phyloP scores from a whole-genome alignment of 2,888 invertebrate genomes.

The Allacma fusca region DNA sequence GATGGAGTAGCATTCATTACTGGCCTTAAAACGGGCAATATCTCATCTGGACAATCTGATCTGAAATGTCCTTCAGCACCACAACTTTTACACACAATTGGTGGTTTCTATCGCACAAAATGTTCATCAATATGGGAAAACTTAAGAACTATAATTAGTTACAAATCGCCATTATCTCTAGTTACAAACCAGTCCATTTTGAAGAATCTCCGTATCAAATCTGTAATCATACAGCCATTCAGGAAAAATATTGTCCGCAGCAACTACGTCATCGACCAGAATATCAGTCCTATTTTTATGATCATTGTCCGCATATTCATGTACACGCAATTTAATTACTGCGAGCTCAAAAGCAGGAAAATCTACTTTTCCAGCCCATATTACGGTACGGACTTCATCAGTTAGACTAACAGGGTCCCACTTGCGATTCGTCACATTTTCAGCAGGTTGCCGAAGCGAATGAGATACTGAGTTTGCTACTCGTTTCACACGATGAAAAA shows the following conservation, averaged over 20 bases:
- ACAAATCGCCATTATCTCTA: too few relatives aligned
- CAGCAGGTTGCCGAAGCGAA: neutral
- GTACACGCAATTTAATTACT: constrained; percentile 9
- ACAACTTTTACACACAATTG: constrained; percentile 66
- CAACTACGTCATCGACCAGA: constrained; percentile 45
- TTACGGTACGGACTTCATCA: constrained; percentile 40
- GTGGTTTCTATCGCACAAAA: constrained; percentile 58
- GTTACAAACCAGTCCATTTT: constrained; percentile 61
- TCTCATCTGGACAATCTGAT: constrained; percentile 67
- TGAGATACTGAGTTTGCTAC: too few relatives aligned
- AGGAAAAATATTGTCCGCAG: constrained; percentile 54
- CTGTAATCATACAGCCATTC: constrained; percentile 61
- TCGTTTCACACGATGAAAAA: constrained; percentile 26
- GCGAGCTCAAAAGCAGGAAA: constrained; percentile 34
- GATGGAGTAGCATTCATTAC: constrained; percentile 64
- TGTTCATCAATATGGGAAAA: constrained; percentile 1
- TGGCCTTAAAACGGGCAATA: constrained; percentile 64
- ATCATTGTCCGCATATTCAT: constrained; percentile 18
- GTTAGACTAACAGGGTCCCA: constrained; percentile 38
- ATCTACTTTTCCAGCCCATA: constrained; percentile 8
- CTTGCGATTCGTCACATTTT: constrained; percentile 34
- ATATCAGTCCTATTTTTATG: constrained; percentile 44
- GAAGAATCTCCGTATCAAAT: constrained; percentile 63
- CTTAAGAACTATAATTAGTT: too few relatives aligned
- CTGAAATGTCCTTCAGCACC: constrained; percentile 67